Evolutionary conservation across 2,113 vertebrate genomes (phyloP).

Genomic region (Larimichthys polyactis): DNA sequence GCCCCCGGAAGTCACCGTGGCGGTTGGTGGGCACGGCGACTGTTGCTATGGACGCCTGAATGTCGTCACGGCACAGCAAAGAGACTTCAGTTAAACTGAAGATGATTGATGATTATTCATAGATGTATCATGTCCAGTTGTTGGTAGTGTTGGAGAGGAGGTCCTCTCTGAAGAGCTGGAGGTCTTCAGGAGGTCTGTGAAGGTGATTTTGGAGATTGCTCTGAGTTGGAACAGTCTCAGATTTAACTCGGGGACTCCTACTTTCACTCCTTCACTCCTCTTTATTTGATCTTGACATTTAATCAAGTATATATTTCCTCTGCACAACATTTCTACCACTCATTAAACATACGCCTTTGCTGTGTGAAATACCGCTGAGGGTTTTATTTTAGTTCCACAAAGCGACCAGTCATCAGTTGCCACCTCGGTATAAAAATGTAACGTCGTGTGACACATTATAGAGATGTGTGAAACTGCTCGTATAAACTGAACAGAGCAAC

Average conservation of each 20-base stretch:
- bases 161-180: no score
- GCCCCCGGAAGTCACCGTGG: conserved; percentile 30
- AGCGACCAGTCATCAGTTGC: not conserved
- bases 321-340: not conserved
- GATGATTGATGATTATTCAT: no score
- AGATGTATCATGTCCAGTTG: no score
- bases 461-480: no score
- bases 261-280: no score
- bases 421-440: not conserved
- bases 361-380: not conserved
- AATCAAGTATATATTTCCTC: no score
- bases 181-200: no score
- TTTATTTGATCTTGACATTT: no score
- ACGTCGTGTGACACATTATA: not conserved
- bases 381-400: not conserved
- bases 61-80: conserved; percentile 47
- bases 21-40: conserved; percentile 59
- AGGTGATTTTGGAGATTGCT: no score
- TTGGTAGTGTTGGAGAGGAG: no score
- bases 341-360: not conserved
- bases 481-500: not conserved
- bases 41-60: conserved; percentile 73
- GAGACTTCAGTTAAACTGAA: conserved; percentile 8
- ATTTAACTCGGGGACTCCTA: no score
- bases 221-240: no score